A percentile compares a stretch with the other conserved stretches of the same genome.
Conservation (phyloP, 2,888 invertebrate species). For the Cataglyphis cursor region DNA sequence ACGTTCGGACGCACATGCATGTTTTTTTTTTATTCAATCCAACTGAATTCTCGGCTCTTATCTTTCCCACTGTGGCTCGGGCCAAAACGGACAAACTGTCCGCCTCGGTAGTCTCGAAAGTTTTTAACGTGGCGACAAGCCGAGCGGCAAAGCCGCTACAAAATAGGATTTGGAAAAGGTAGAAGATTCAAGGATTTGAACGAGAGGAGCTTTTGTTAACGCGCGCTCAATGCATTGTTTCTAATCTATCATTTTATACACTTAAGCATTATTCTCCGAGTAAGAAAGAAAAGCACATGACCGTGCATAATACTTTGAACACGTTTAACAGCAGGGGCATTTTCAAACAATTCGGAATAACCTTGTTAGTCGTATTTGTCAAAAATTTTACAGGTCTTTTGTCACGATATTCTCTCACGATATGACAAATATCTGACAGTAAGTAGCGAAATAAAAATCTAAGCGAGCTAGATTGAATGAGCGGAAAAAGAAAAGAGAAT, state of each 20-base stretch:
- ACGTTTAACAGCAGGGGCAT: neutral
- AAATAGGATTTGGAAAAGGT: conserved; percentile 50
- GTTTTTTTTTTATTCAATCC: conserved; percentile 43
- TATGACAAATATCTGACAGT: neutral
- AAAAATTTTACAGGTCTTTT: neutral
- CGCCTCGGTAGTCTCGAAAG: conserved; percentile 38
- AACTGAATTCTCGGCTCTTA: conserved; percentile 15
- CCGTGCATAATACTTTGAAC: neutral
- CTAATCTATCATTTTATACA: conserved; percentile 41
- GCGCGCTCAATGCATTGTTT: conserved; percentile 43
- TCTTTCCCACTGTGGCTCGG: conserved; percentile 1
- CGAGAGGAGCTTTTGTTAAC: conserved; percentile 28
- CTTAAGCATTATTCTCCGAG: conserved; percentile 1
- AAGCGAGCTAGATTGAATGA: neutral
- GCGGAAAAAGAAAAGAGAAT: neutral
- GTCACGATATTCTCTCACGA: neutral
- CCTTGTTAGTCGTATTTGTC: neutral
- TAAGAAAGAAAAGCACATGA: neutral
- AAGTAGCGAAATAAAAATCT: neutral
- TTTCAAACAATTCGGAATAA: neutral
- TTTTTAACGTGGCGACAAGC: conserved; percentile 42
- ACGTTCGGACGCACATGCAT: conserved; percentile 25
- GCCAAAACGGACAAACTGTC: conserved; percentile 47
- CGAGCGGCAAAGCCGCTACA: conserved; percentile 33
- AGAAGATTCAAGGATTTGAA: conserved; percentile 36